phyloP scores from a whole-genome alignment of 1,140 invertebrate genomes.

The Euwallacea fornicatus region DNA sequence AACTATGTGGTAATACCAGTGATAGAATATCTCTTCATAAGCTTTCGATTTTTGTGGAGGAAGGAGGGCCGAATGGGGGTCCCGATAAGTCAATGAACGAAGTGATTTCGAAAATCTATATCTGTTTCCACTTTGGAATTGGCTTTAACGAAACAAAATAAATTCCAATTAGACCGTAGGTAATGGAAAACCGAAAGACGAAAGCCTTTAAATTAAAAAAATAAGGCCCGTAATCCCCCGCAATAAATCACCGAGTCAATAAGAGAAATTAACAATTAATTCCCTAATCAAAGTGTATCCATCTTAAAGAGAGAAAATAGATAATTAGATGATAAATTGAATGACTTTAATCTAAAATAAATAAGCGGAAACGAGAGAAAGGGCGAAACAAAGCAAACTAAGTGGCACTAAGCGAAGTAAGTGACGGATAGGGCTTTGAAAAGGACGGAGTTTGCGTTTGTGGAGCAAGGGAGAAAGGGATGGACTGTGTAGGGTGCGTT shows the following conservation, averaged over 20 bases:
- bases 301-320: slow-evolving; percentile 43
- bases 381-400: slow-evolving; percentile 48
- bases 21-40: no score
- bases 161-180: not conserved
- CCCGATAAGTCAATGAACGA: no score
- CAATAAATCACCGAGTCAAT: slow-evolving; percentile 27
- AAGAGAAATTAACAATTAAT: slow-evolving; percentile 33
- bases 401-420: slow-evolving; percentile 53
- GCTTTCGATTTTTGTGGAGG: no score
- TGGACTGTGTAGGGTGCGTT: slow-evolving; percentile 43
- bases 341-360: slow-evolving; percentile 52
- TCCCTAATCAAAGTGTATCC: slow-evolving; percentile 27
- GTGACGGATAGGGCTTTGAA: slow-evolving; percentile 48
- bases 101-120: no score
- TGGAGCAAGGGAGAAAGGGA: slow-evolving; percentile 34
- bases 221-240: slow-evolving; percentile 12
- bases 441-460: slow-evolving; percentile 29
- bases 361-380: slow-evolving; percentile 50
- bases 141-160: not conserved
- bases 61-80: no score
- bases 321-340: slow-evolving; percentile 53
- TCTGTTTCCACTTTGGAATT: no score
- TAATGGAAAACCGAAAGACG: slow-evolving; percentile 12
- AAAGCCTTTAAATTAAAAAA: slow-evolving; percentile 6
- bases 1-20: no score